Percentiles rank a stretch among this genome's conserved stretches.
phyloP scores from a whole-genome alignment of 2,888 invertebrate species.

The Bruchidius siliquastri region DNA sequence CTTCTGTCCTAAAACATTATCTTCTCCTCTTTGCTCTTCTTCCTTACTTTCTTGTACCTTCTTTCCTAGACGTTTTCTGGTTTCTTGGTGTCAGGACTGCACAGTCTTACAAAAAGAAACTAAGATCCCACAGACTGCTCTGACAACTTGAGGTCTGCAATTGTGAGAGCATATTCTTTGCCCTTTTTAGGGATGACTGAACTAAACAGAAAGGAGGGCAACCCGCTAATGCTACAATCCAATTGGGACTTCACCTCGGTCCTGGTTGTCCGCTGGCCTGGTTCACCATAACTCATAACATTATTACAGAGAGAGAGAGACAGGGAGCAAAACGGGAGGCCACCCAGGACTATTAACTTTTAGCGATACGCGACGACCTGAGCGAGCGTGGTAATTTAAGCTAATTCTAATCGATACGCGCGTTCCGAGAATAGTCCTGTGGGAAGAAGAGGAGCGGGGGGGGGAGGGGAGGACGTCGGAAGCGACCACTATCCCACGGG shows the following conservation, averaged over 20 bases:
- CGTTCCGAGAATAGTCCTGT: conserved; percentile 22
- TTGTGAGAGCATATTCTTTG: too few relatives aligned
- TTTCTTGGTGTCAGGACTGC: too few relatives aligned
- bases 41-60: too few relatives aligned
- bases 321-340: conserved; percentile 10
- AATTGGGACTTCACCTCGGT: neutral
- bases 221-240: neutral
- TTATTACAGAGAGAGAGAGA: neutral
- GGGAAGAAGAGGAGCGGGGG: neutral
- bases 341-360: conserved; percentile 40
- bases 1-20: too few relatives aligned
- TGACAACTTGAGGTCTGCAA: too few relatives aligned
- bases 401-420: conserved; percentile 32
- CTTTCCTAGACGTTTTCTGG: too few relatives aligned
- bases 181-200: too few relatives aligned
- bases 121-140: too few relatives aligned
- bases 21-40: too few relatives aligned
- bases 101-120: too few relatives aligned
- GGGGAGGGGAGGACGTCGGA: neutral
- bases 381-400: conserved; percentile 29
- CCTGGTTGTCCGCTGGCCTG: neutral
- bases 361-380: conserved; percentile 28
- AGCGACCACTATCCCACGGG: neutral
- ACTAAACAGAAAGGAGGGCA: neutral
- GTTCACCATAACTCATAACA: neutral